These are phyloP conservation scores for Gymnoscopelus braueri DNA, from an alignment of 2,797 vertebrate species.

Conservation along the genomic window DNA sequence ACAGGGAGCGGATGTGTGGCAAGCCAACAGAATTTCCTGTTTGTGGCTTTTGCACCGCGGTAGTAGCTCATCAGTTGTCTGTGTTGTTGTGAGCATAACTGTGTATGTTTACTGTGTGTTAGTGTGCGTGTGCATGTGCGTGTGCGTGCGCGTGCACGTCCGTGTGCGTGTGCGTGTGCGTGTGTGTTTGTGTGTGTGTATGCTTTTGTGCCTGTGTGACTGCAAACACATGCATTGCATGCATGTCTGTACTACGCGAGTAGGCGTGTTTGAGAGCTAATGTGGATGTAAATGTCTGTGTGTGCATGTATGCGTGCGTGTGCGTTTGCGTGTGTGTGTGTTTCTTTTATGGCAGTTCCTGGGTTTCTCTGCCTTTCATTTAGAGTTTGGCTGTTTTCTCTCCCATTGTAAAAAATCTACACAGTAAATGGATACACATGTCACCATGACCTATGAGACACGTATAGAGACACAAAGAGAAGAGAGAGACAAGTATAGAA, in stretches of 20 bases:
- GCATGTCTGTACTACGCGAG: neutral
- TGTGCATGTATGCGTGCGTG: slow-evolving; percentile 22
- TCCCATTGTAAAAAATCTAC: slow-evolving; percentile 59
- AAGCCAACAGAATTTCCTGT: slow-evolving; percentile 71
- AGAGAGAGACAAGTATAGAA: neutral
- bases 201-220: neutral
- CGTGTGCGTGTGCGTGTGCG: neutral
- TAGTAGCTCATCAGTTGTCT: slow-evolving; percentile 39
- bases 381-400: slow-evolving; percentile 46
- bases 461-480: slow-evolving; percentile 10
- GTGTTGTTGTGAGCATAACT: slow-evolving; percentile 24
- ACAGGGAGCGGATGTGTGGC: slow-evolving; percentile 52
- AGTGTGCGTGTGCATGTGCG: neutral
- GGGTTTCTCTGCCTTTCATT: slow-evolving; percentile 65
- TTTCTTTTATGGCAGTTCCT: slow-evolving; percentile 60
- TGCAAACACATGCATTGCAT: neutral
- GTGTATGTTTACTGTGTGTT: slow-evolving; percentile 21
- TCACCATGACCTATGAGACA: slow-evolving; percentile 28
- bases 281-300: neutral
- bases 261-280: neutral
- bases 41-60: slow-evolving; percentile 52
- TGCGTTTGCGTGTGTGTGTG: neutral
- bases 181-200: slow-evolving; percentile 7
- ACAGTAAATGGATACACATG: slow-evolving; percentile 68
- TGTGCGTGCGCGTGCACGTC: slow-evolving; percentile 15